Evolutionary conservation across 2,888 invertebrate species (phyloP).

Genomic region (Drosophila kanekoi): DNA sequence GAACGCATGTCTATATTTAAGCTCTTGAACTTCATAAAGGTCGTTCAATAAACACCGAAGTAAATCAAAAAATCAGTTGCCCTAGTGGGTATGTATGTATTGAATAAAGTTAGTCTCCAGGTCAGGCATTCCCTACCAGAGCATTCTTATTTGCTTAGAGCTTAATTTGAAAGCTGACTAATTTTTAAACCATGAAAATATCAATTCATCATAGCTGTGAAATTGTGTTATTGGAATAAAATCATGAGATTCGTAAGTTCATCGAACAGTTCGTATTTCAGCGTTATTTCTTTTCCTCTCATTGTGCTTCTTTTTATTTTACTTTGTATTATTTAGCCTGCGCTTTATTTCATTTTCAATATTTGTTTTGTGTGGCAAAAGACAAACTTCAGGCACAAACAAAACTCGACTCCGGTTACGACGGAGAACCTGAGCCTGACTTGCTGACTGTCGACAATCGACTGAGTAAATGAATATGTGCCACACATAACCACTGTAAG

Average conservation of each 20-base stretch:
- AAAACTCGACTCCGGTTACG: constrained; percentile 26
- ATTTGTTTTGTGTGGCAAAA: constrained; percentile 71
- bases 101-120: not conserved
- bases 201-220: not conserved
- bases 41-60: too few relatives aligned
- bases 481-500: constrained; percentile 19
- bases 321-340: constrained; percentile 59
- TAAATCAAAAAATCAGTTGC: too few relatives aligned
- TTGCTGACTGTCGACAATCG: constrained; percentile 49
- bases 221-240: constrained; percentile 1
- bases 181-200: not conserved
- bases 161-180: not conserved
- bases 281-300: constrained; percentile 33
- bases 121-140: not conserved
- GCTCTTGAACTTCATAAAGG: too few relatives aligned
- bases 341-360: constrained; percentile 75
- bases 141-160: too few relatives aligned
- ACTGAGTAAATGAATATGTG: constrained; percentile 55
- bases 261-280: constrained; percentile 42
- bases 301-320: constrained; percentile 11
- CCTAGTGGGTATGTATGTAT: too few relatives aligned
- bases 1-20: too few relatives aligned
- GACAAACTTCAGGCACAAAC: constrained; percentile 58
- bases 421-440: constrained; percentile 9
- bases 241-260: constrained; percentile 13